Percentiles rank a stretch among this genome's conserved stretches.
These are phyloP conservation scores for Galaxea fascicularis DNA, from an alignment of 92 coral and sea anemone genomes.

Conservation along the genomic window DNA sequence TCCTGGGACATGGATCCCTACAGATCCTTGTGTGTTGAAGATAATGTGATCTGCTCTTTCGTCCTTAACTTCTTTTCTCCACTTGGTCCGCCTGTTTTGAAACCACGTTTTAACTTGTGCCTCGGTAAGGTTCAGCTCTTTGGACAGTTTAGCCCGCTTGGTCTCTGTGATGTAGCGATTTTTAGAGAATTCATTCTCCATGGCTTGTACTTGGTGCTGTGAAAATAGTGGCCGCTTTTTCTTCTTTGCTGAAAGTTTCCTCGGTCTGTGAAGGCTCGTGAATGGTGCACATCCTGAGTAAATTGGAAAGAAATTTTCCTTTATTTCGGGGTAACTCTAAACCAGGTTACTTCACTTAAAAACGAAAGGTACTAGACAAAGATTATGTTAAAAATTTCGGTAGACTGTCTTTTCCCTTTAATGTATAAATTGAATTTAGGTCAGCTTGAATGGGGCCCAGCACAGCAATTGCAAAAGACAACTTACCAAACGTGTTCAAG, in stretches of 20 bases:
- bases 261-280: conserved; percentile 3
- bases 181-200: conserved; percentile 37
- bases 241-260: conserved; percentile 38
- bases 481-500: too few relatives aligned
- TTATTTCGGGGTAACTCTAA: not conserved
- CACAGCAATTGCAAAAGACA: too few relatives aligned
- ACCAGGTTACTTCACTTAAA: too few relatives aligned
- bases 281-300: conserved; percentile 17
- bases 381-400: too few relatives aligned
- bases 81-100: conserved; percentile 71
- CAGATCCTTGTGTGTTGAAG: conserved; percentile 6
- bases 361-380: too few relatives aligned
- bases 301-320: not conserved
- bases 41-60: conserved; percentile 9
- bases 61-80: conserved; percentile 50
- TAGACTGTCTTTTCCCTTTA: too few relatives aligned
- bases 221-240: conserved; percentile 50
- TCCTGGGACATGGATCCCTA: conserved; percentile 5
- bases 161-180: conserved; percentile 33
- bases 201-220: conserved; percentile 49
- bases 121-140: conserved; percentile 61
- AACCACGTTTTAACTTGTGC: conserved; percentile 76
- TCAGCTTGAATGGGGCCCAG: too few relatives aligned
- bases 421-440: too few relatives aligned
- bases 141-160: conserved; percentile 61